These are phyloP conservation scores for Cyaniris semiargus DNA, from an alignment of 2,888 invertebrate genomes.

Conservation along the genomic window DNA sequence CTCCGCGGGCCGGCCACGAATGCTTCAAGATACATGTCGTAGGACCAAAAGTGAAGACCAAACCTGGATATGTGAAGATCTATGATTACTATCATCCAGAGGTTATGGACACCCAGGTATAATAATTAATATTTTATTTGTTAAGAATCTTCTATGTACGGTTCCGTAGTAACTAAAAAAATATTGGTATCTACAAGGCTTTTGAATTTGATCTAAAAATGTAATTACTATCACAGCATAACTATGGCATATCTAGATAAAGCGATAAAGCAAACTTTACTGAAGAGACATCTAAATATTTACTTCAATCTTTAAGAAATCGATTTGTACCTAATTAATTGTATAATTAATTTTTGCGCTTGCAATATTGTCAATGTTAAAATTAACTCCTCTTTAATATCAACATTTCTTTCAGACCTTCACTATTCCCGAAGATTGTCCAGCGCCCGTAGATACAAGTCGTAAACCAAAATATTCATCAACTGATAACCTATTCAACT, in stretches of 20 bases:
- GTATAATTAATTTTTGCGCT: not conserved
- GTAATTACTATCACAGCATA: too few species aligned
- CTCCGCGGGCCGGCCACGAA: conserved; percentile 50
- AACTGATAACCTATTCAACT: conserved; percentile 63
- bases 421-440: conserved; percentile 73
- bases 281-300: too few species aligned
- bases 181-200: too few species aligned
- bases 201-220: too few species aligned
- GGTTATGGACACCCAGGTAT: conserved; percentile 76
- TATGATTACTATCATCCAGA: conserved; percentile 83
- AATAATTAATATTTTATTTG: not conserved
- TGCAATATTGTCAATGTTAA: too few species aligned
- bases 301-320: too few species aligned
- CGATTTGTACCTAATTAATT: too few species aligned
- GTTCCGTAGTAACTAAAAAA: too few species aligned
- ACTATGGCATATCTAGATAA: too few species aligned
- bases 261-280: too few species aligned
- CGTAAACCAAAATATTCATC: conserved; percentile 50
- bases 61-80: conserved; percentile 78
- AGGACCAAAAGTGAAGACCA: conserved; percentile 57
- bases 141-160: too few species aligned
- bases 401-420: conserved; percentile 55
- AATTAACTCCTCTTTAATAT: too few species aligned
- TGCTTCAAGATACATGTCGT: conserved; percentile 61
- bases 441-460: conserved; percentile 56